Evolutionary conservation across 1,140 invertebrate genomes (phyloP).

Genomic region (Apolygus lucorum): DNA sequence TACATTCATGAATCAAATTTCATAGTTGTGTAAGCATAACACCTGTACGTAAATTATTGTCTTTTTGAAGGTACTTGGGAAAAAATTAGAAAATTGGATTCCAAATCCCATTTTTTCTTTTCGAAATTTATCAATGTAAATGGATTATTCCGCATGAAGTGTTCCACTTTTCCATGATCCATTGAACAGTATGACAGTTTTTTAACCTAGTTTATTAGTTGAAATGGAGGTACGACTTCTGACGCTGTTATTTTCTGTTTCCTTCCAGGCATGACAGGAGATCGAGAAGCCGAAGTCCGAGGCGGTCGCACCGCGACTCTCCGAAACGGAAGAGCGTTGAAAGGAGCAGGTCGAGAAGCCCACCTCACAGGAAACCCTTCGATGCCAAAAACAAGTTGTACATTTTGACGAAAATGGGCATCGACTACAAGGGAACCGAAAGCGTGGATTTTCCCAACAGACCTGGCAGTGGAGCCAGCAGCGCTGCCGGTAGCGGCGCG

Average conservation of each 20-base stretch:
- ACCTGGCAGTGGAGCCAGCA: background rate
- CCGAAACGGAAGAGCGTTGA: background rate
- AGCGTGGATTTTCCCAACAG: background rate
- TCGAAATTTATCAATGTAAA: no score
- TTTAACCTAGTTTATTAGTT: no score
- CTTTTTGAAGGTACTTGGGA: no score
- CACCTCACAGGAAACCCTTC: background rate
- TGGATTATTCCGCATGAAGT: no score
- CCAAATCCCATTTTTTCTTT: no score
- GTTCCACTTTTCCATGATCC: no score
- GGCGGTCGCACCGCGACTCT: background rate
- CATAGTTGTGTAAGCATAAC: no score
- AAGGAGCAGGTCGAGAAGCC: background rate
- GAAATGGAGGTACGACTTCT: no score
- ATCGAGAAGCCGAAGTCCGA: background rate
- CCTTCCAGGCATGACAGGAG: background rate
- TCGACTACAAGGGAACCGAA: conserved; percentile 6
- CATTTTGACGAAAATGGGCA: conserved; percentile 3
- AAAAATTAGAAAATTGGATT: no score
- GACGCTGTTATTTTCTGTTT: background rate
- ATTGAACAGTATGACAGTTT: no score
- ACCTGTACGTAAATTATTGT: no score
- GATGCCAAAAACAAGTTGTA: conserved; percentile 7
- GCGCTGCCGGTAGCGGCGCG: background rate
- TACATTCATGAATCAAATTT: no score